Evolutionary conservation across 2,797 vertebrate genomes (phyloP).

Genomic region (Phyllotis vaccarum): DNA sequence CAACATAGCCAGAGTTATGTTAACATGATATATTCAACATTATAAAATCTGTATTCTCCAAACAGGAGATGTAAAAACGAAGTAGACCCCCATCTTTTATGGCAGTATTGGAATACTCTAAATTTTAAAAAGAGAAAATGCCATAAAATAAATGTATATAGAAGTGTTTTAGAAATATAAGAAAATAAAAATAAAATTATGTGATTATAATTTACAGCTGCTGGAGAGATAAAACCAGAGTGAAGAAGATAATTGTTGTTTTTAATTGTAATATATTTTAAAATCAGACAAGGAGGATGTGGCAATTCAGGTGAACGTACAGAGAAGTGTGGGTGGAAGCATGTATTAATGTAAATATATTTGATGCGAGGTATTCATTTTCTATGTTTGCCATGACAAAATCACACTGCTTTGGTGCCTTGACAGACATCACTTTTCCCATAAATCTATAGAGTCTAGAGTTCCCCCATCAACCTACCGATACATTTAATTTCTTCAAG

Average conservation of each 20-base stretch:
- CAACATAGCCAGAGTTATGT: neutral
- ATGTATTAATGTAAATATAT: neutral
- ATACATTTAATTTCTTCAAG: neutral
- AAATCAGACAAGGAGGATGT: neutral
- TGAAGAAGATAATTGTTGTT: neutral
- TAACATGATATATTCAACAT: neutral
- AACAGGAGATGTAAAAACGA: neutral
- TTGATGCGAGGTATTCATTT: neutral
- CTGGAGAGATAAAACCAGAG: neutral
- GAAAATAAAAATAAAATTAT: slow-evolving; percentile 31
- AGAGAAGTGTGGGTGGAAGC: neutral
- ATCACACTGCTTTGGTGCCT: neutral
- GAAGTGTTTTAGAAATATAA: neutral
- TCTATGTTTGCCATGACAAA: neutral
- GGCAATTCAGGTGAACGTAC: neutral
- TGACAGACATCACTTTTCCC: neutral
- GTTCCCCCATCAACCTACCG: neutral
- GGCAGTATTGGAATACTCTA: neutral
- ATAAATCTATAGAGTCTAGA: neutral
- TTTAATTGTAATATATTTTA: slow-evolving; percentile 1
- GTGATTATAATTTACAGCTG: neutral
- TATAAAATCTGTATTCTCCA: neutral
- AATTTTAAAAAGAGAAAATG: neutral
- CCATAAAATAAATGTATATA: neutral
- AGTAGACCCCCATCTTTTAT: neutral